A percentile compares a stretch with the other conserved stretches of the same genome.
These are phyloP conservation scores for Panulirus ornatus DNA, from an alignment of 1,140 invertebrate species.

Conservation along the genomic window DNA sequence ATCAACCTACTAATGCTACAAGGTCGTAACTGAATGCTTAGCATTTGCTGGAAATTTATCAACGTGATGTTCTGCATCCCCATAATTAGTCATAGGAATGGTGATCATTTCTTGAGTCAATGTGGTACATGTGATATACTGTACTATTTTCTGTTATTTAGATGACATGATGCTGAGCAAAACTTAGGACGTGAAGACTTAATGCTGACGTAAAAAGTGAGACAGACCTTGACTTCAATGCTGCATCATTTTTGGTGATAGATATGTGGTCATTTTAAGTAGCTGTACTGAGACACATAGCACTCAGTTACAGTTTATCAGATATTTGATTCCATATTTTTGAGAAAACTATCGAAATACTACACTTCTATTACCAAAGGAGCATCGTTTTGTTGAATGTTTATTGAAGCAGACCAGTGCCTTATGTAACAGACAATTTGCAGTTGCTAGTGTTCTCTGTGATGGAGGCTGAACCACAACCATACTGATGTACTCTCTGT, in stretches of 20 bases:
- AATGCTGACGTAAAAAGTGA: background rate
- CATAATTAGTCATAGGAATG: no score
- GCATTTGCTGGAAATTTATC: background rate
- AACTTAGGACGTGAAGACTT: background rate
- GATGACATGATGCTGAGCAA: background rate
- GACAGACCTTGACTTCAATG: background rate
- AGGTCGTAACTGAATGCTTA: background rate
- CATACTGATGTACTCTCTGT: slow-evolving; percentile 24
- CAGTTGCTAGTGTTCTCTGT: slow-evolving; percentile 46
- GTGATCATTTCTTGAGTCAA: no score
- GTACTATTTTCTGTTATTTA: background rate
- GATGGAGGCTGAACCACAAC: slow-evolving; percentile 33
- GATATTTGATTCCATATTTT: no score
- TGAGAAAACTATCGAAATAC: background rate
- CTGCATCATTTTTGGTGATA: background rate
- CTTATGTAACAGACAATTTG: slow-evolving; percentile 34
- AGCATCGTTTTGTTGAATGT: background rate
- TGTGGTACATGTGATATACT: background rate
- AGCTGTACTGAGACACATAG: no score
- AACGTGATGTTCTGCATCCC: no score
- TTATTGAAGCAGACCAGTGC: slow-evolving; percentile 27
- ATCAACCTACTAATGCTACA: background rate
- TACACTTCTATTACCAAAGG: background rate
- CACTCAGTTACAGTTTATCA: no score
- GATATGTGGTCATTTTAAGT: background rate